Conservation (phyloP, 2,113 vertebrate genomes). For the Eulemur rufifrons region DNA sequence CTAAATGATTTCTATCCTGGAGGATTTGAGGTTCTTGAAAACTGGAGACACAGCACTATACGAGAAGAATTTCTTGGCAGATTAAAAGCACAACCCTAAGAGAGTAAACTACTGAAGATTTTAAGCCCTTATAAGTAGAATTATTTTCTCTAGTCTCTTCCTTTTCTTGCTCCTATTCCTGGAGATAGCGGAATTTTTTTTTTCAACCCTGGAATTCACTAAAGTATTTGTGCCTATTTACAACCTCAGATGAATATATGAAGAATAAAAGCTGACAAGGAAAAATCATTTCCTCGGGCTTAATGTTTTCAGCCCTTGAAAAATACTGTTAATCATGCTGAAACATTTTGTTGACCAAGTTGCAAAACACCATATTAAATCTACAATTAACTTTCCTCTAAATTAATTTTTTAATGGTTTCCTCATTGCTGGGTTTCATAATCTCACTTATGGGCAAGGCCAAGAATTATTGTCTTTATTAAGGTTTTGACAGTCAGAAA, state of each 20-base stretch:
- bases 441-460: constrained; percentile 42
- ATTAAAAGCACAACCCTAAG: neutral
- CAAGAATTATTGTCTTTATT: constrained; percentile 67
- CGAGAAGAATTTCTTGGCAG: neutral
- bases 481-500: constrained; percentile 55
- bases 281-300: constrained; percentile 29
- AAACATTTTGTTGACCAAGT: constrained; percentile 71
- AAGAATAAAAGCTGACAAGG: constrained; percentile 42
- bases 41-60: neutral
- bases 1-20: neutral
- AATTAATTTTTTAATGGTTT: constrained; percentile 74
- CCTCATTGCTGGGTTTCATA: constrained; percentile 67
- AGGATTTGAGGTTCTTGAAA: neutral
- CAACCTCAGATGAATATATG: constrained; percentile 26
- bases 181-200: neutral
- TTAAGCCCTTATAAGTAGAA: neutral
- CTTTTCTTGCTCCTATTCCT: constrained; percentile 35
- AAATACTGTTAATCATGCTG: constrained; percentile 57
- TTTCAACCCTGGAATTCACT: neutral
- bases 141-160: neutral
- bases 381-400: constrained; percentile 71
- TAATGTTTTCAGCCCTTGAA: constrained; percentile 48
- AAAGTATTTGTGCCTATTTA: constrained; percentile 40
- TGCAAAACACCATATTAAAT: constrained; percentile 66
- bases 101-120: neutral